phyloP scores from a whole-genome alignment of 2,888 invertebrate genomes.

The Andrena haemorrhoa region DNA sequence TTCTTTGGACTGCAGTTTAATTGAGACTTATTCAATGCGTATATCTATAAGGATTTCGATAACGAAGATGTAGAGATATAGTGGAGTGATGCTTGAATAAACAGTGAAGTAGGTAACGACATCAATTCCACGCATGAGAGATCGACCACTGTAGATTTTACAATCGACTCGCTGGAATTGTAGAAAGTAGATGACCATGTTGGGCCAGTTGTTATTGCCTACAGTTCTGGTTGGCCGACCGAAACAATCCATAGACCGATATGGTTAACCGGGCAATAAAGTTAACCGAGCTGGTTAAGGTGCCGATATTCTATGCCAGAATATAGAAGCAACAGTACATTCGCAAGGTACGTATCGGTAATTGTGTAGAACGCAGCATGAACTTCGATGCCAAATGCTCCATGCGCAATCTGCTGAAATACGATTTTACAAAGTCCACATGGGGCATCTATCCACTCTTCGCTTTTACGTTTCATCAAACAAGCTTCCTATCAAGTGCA shows the following conservation, averaged over 20 bases:
- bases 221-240: constrained; percentile 38
- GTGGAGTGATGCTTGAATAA: not conserved
- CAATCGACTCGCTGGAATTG: not conserved
- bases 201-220: constrained; percentile 24
- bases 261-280: constrained; percentile 49
- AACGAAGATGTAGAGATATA: too few species aligned
- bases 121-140: not conserved
- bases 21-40: too few species aligned
- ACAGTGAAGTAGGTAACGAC: not conserved
- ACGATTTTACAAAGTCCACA: not conserved
- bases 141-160: constrained; percentile 1
- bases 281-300: constrained; percentile 53
- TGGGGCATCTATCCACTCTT: too few species aligned
- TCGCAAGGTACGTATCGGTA: not conserved
- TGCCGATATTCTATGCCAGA: constrained; percentile 28
- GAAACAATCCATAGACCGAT: constrained; percentile 55
- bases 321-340: constrained; percentile 3
- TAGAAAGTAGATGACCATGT: constrained; percentile 45
- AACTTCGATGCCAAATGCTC: too few species aligned
- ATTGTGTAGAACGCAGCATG: too few species aligned
- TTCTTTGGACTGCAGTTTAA: too few species aligned
- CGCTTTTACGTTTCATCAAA: too few species aligned
- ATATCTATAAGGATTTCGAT: too few species aligned
- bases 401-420: too few species aligned
- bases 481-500: too few species aligned